phyloP scores from a whole-genome alignment of 2,888 invertebrate genomes.

The Callinectes sapidus region DNA sequence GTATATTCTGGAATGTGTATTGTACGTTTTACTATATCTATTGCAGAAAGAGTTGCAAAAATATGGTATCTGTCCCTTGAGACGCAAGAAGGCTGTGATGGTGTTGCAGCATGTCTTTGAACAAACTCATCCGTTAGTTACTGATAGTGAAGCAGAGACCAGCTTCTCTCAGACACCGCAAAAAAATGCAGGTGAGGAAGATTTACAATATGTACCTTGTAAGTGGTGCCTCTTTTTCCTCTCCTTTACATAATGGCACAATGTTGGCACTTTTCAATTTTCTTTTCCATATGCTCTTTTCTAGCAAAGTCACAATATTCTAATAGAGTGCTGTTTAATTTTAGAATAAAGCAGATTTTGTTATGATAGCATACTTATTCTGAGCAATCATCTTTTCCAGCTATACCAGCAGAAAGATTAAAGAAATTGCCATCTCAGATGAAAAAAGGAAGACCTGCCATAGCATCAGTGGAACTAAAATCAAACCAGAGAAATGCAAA shows the following conservation, averaged over 20 bases:
- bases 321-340: too few species aligned
- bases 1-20: not conserved
- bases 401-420: not conserved
- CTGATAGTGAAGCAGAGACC: constrained; percentile 71
- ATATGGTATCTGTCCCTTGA: constrained; percentile 79
- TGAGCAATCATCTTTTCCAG: not conserved
- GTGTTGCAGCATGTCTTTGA: constrained; percentile 79
- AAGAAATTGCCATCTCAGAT: not conserved
- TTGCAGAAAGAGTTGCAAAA: constrained; percentile 78
- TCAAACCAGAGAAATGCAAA: not conserved
- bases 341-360: too few species aligned
- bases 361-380: not conserved
- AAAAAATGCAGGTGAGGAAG: not conserved
- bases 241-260: too few species aligned
- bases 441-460: not conserved
- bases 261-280: too few species aligned
- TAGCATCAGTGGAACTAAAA: not conserved
- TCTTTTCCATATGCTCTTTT: too few species aligned
- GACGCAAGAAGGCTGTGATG: constrained; percentile 78
- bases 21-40: not conserved
- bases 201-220: not conserved
- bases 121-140: constrained; percentile 78
- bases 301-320: too few species aligned
- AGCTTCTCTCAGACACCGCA: constrained; percentile 59
- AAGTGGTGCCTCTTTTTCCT: too few species aligned